Percentiles rank a stretch among this genome's conserved stretches.
phyloP scores from a whole-genome alignment of 2,797 vertebrate species.

The Pangasius macronema region DNA sequence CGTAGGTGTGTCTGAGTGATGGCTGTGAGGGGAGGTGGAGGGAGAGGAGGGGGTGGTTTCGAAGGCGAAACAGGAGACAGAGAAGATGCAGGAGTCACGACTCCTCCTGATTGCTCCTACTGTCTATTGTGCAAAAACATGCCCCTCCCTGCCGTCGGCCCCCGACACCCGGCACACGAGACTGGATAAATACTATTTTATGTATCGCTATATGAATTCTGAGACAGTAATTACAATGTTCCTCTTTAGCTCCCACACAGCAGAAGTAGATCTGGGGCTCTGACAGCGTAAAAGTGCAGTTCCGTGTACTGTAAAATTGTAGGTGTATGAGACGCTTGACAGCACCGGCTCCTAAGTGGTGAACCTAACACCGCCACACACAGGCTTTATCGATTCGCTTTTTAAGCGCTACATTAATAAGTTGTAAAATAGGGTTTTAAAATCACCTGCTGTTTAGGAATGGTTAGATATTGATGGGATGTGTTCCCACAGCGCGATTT shows the following conservation, averaged over 20 bases:
- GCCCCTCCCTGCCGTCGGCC: conserved; percentile 72
- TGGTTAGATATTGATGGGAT: conserved; percentile 40
- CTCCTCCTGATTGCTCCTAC: conserved; percentile 71
- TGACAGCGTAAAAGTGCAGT: conserved; percentile 69
- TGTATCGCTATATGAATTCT: conserved; percentile 80
- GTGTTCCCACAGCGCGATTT: conserved; percentile 48
- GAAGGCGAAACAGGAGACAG: conserved; percentile 34
- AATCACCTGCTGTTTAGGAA: conserved; percentile 52
- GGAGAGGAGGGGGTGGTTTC: not conserved
- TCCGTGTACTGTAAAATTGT: conserved; percentile 66
- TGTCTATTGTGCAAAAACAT: conserved; percentile 75
- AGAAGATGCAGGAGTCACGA: conserved; percentile 70
- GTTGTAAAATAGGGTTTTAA: conserved; percentile 51
- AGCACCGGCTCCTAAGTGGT: conserved; percentile 67
- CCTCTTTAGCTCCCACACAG: conserved; percentile 69
- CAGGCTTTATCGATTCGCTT: conserved; percentile 51
- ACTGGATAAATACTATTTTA: conserved; percentile 85
- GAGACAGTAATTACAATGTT: conserved; percentile 83
- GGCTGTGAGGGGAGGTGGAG: conserved; percentile 29
- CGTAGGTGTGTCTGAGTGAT: conserved; percentile 71
- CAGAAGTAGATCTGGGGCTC: conserved; percentile 65
- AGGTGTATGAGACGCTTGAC: conserved; percentile 75
- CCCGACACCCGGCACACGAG: conserved; percentile 69
- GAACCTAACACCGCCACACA: conserved; percentile 49
- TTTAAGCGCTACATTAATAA: conserved; percentile 52